These are phyloP conservation scores for Oreotragus oreotragus DNA, from an alignment of 2,113 vertebrate species.

Conservation along the genomic window DNA sequence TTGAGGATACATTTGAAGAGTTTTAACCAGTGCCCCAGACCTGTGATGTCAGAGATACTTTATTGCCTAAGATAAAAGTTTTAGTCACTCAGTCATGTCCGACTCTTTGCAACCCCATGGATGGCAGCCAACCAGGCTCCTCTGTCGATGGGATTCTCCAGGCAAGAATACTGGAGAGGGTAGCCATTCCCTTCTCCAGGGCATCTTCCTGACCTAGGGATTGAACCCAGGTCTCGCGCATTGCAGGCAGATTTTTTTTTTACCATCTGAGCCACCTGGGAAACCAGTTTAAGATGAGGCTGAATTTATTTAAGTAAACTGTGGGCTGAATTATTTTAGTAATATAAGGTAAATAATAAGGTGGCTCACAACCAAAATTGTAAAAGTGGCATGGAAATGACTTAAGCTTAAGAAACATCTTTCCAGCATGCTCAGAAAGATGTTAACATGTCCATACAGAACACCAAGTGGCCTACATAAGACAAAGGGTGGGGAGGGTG, in stretches of 20 bases:
- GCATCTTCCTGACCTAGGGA: neutral
- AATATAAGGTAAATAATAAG: neutral
- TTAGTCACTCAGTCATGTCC: neutral
- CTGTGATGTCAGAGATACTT: neutral
- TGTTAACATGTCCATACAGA: neutral
- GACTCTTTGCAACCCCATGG: neutral
- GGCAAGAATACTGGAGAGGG: neutral
- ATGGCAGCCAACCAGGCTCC: neutral
- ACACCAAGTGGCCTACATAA: neutral
- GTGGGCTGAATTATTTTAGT: neutral
- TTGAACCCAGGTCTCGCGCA: accelerated
- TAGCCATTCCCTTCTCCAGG: neutral
- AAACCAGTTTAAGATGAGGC: neutral
- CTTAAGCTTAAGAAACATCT: neutral
- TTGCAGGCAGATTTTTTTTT: neutral
- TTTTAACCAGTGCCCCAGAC: neutral
- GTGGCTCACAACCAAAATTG: neutral
- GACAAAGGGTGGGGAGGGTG: too few relatives aligned
- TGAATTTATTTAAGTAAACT: neutral
- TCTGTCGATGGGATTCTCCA: neutral
- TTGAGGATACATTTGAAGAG: neutral
- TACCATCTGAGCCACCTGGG: neutral
- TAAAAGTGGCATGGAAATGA: neutral
- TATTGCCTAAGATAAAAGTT: neutral
- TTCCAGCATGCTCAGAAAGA: neutral